Evolutionary conservation across 1,140 invertebrate genomes (phyloP).

Genomic region (Apis cerana): DNA sequence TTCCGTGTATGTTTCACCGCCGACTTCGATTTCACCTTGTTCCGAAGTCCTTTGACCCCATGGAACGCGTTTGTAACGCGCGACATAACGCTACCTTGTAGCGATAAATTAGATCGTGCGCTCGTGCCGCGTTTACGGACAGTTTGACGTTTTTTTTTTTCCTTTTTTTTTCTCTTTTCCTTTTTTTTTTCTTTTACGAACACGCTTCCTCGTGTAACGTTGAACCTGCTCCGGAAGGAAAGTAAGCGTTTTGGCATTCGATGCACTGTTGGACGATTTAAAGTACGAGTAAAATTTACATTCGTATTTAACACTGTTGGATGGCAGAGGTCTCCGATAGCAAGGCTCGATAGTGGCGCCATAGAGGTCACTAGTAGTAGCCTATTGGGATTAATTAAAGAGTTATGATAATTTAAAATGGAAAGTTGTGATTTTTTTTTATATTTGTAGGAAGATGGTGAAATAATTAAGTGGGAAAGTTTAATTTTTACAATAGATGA

Average conservation of each 20-base stretch:
- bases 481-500: no score
- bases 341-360: no score
- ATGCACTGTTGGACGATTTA: neutral
- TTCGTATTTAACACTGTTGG: neutral
- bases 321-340: no score
- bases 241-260: neutral
- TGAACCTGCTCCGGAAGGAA: neutral
- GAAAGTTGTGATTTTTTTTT: no score
- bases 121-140: neutral
- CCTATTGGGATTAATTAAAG: no score
- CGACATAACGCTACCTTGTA: slow-evolving; percentile 5
- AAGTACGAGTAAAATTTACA: neutral
- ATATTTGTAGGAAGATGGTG: no score
- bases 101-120: slow-evolving; percentile 23
- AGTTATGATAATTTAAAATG: no score
- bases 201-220: neutral
- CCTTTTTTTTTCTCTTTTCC: neutral
- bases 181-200: neutral
- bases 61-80: neutral
- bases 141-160: neutral
- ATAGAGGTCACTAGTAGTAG: no score
- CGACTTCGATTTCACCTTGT: slow-evolving; percentile 39
- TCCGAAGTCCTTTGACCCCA: slow-evolving; percentile 24
- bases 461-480: no score
- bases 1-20: neutral